phyloP scores from a whole-genome alignment of 2,113 vertebrate species.

The Lepidothrix coronata region DNA sequence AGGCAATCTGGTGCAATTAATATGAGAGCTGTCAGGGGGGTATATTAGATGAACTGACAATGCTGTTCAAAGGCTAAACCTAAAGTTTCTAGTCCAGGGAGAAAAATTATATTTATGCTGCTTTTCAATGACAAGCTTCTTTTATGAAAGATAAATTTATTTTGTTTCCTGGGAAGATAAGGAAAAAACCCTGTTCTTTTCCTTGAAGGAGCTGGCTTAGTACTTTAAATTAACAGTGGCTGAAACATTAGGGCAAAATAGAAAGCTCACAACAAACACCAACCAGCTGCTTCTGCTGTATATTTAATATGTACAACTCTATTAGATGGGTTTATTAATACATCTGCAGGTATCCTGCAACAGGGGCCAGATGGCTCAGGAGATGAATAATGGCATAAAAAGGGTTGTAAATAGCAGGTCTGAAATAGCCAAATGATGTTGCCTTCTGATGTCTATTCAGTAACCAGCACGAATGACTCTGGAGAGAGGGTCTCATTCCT shows the following conservation, averaged over 20 bases:
- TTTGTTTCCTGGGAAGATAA: constrained; percentile 12
- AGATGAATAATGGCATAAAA: neutral
- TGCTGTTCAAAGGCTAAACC: constrained; percentile 43
- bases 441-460: neutral
- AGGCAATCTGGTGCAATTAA: constrained; percentile 64
- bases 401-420: neutral
- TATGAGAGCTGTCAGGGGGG: constrained; percentile 41
- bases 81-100: constrained; percentile 38
- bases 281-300: constrained; percentile 47
- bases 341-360: constrained; percentile 37
- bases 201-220: neutral
- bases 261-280: constrained; percentile 36
- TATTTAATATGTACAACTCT: constrained; percentile 55
- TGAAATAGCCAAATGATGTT: neutral
- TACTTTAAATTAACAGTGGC: neutral
- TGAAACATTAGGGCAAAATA: constrained; percentile 17
- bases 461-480: neutral
- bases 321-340: constrained; percentile 57
- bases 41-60: constrained; percentile 25
- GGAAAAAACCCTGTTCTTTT: neutral
- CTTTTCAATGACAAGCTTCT: constrained; percentile 32
- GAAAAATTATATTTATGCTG: constrained; percentile 52
- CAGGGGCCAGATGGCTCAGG: constrained; percentile 6
- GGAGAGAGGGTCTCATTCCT: neutral
- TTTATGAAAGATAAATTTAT: constrained; percentile 57